Base-by-base conservation (phyloP, 1,140 invertebrate genomes). In the Temnothorax nylanderi region DNA sequence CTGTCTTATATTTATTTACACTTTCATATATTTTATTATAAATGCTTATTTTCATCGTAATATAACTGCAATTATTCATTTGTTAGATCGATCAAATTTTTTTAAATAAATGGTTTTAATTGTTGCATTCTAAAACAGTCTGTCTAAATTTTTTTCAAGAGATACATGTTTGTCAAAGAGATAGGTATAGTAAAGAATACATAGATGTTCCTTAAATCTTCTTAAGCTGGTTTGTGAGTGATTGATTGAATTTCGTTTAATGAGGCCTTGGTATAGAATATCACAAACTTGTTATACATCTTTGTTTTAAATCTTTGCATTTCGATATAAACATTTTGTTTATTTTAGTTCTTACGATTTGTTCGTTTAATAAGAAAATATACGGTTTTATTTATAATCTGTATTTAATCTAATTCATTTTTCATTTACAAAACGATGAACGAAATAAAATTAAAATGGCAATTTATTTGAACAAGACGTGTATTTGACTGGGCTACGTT, bases 361-460 rank as follows among this genome's bases (percentile, higher is more conserved):
- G 10, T 41, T 67, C 3, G 4, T 47, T 41, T 21, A 4, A 49
- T 8, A 49, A 49, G n/a, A 49, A 49, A 69, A 16, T 69, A 7
- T 49, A 26, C 11, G 16, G n/a, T 8, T 69, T 69, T 0, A 47
- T n/a, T 47, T 26, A 32, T 47, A 47, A 47, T 69, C 13, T 7
- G 2, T 47, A 47, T 69, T 69, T 16, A 47, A 47, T 26, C 8
- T 8, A 47, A 47, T 47, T 67, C 8, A 2, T 44, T 62, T 64
- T 32, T 32, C 11, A 62, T 54, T 51, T 65, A 7, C 18, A 5
- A 18, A 26, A 67, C 41, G 16, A 49, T 44, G 21, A 34, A 32
- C 6, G 3, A 72, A 34, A 21, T 18, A 51, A 56, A 82, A 82
- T 82, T 71, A n/a, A 56, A 21, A 58, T 41, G 34, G 13, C 47